Base-by-base conservation (phyloP, 2,113 vertebrate species). In the Tauraco erythrolophus region DNA sequence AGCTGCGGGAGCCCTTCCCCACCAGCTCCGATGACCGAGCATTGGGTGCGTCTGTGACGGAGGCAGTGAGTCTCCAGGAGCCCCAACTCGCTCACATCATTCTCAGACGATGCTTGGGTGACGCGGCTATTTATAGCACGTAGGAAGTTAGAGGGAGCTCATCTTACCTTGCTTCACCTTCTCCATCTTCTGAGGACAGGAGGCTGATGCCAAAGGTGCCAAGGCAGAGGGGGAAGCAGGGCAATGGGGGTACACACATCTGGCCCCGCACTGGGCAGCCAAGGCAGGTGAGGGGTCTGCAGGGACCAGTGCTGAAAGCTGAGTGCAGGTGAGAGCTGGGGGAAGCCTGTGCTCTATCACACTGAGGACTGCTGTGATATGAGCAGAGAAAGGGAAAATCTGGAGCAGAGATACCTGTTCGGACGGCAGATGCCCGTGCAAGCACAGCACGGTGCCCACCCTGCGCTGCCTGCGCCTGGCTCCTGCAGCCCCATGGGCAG, bases 121-220 rank as follows among this genome's bases (percentile, higher is more conserved):
- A 58, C 3, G 1, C 9, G 1, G 75, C 70, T 94, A 95, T 96
- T 97, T 80, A 92, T 51, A 79, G 88, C 62, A 19, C 1, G 0
- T 2, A 56, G 77, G 81, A 89, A 17, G 74, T 16, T 31, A 7
- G 33, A 37, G 7, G 48, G 50, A 94, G 70, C 94, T 95, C 80
- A 45, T 45, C 91, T 94, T 39, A 89, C 92, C 94, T 88, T 51
- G 80, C 46, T 65, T 62, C 86, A 89, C 77, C 65, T 95, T 93
- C 84, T 91, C 60, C 88, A 89, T 84, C 46, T 95, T 87, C 88
- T 1, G 51, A 80, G 75, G 66, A 33, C 72, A 10, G 7, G 37
- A 19, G 69, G 82, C n/a, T 23, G 69, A 58, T 35, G 82, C 31
- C 65, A 76, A 69, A 74, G 58, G 77, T 17, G 54, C 65, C 0